Conservation (phyloP, 2,113 vertebrate species). For the Ciconia boyciana region DNA sequence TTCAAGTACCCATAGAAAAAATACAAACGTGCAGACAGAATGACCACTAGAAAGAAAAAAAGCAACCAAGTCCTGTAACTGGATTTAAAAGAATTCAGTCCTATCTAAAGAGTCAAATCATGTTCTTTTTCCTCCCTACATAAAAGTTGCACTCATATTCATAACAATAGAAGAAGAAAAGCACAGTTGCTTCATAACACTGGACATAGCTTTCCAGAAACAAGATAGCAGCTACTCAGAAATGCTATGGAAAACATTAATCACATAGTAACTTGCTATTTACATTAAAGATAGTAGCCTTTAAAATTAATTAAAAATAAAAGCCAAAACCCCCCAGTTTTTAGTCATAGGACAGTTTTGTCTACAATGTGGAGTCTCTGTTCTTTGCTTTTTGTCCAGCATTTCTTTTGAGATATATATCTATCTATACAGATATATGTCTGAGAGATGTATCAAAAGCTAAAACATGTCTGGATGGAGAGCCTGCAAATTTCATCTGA, state of each 20-base stretch:
- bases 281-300: constrained; percentile 8
- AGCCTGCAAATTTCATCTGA: constrained; percentile 1
- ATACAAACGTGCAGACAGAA: constrained; percentile 25
- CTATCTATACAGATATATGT: neutral
- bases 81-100: neutral
- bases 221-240: constrained; percentile 44
- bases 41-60: neutral
- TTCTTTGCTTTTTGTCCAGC: constrained; percentile 11
- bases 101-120: neutral
- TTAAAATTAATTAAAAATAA: neutral
- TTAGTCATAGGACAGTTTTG: neutral
- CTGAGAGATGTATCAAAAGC: constrained; percentile 9
- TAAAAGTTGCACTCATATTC: neutral
- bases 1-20: constrained; percentile 52
- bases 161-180: constrained; percentile 20
- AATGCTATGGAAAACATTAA: constrained; percentile 36
- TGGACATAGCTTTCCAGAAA: constrained; percentile 28
- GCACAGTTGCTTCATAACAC: constrained; percentile 9
- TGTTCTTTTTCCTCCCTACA: neutral
- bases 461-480: neutral
- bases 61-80: neutral
- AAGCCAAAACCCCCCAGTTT: neutral
- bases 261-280: constrained; percentile 36
- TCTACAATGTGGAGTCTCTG: neutral
- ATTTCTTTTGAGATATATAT: neutral